Evolutionary conservation across 2,888 invertebrate species (phyloP).

Genomic region (Drosophila limbata): DNA sequence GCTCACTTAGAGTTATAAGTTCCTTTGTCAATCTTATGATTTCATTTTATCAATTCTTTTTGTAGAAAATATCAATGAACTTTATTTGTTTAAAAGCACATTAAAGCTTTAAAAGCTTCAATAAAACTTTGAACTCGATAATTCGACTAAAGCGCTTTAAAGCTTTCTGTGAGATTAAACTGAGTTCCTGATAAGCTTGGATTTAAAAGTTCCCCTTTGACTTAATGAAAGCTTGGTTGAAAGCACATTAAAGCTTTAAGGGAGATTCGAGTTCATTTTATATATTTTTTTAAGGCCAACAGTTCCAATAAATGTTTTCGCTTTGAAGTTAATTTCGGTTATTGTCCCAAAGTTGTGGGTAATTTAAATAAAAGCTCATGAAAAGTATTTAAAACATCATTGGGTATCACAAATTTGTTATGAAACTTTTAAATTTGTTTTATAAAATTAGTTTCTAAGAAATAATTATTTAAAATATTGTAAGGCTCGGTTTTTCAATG

Average conservation of each 20-base stretch:
- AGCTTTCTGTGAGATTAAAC: neutral
- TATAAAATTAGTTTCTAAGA: neutral
- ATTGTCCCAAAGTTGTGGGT: neutral
- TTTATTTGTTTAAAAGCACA: too few species aligned
- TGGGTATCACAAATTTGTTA: neutral
- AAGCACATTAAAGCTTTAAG: neutral
- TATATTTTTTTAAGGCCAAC: too few species aligned
- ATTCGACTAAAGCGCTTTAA: too few species aligned
- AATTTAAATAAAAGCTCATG: slow-evolving; percentile 2
- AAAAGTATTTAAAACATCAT: slow-evolving; percentile 6
- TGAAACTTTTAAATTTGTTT: neutral
- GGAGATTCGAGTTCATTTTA: too few species aligned
- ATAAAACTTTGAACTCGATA: too few species aligned
- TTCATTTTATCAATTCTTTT: too few species aligned
- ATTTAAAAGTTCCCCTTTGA: neutral
- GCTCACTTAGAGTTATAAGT: too few species aligned
- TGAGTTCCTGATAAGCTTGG: too few species aligned
- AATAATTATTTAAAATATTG: slow-evolving; percentile 16
- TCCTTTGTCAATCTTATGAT: too few species aligned
- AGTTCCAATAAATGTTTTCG: neutral
- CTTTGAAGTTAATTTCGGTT: neutral
- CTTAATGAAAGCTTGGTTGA: neutral
- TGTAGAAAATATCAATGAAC: too few species aligned
- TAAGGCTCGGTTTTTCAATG: neutral
- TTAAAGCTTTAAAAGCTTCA: too few species aligned